Percentiles rank a stretch among this genome's conserved stretches.
These are phyloP conservation scores for Parapsyche elsis DNA, from an alignment of 1,140 invertebrate genomes.

Conservation along the genomic window DNA sequence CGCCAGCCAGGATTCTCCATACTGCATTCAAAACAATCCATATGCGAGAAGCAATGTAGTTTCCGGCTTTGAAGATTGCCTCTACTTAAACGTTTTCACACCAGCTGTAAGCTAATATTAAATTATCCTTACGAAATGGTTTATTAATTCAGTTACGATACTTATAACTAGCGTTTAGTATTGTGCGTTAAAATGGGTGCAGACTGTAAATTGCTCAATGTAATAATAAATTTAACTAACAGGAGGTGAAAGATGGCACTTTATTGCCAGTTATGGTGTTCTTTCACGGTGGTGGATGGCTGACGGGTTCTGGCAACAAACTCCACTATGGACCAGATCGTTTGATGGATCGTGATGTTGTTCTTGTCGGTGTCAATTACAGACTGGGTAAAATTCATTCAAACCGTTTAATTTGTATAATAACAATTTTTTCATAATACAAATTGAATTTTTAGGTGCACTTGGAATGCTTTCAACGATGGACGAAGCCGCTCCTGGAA, in stretches of 20 bases:
- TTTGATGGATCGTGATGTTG: conserved; percentile 77
- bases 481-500: conserved; percentile 63
- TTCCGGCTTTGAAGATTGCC: conserved; percentile 82
- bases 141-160: not conserved
- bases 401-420: no score
- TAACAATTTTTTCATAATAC: no score
- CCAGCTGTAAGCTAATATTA: conserved; percentile 67
- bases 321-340: conserved; percentile 78
- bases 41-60: conserved; percentile 72
- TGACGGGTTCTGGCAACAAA: conserved; percentile 74
- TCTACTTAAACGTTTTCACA: conserved; percentile 87
- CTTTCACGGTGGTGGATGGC: conserved; percentile 81
- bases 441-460: conserved; percentile 32
- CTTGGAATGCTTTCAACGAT: conserved; percentile 61
- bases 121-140: not conserved
- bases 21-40: conserved; percentile 80
- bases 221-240: not conserved
- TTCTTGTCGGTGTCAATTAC: conserved; percentile 85
- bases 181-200: not conserved
- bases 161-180: not conserved
- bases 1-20: conserved; percentile 71
- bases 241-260: not conserved
- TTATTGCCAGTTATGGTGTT: conserved; percentile 78
- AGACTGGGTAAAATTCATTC: conserved; percentile 75
- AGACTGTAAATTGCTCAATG: not conserved